A percentile compares a stretch with the other conserved stretches of the same genome.
These are phyloP conservation scores for Piprites chloris DNA, from an alignment of 2,113 vertebrate species.

Conservation along the genomic window DNA sequence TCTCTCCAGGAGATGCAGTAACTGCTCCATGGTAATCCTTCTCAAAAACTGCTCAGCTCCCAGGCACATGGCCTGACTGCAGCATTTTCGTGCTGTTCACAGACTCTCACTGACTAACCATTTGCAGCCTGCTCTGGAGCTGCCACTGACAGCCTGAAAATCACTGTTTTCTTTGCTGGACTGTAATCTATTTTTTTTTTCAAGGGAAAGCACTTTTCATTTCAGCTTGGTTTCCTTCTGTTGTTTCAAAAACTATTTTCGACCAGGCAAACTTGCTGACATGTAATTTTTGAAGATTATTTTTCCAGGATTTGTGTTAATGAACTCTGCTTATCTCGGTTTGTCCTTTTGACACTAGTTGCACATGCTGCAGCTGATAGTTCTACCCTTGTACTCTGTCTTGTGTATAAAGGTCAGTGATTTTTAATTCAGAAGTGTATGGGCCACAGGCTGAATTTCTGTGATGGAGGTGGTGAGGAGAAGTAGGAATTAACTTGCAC, in stretches of 20 bases:
- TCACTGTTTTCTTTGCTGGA: background rate
- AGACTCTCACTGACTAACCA: background rate
- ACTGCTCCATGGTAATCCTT: background rate
- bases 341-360: background rate
- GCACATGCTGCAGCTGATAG: background rate
- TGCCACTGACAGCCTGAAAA: background rate
- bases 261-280: background rate
- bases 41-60: background rate
- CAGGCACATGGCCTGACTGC: background rate
- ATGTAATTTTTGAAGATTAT: background rate
- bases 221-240: background rate
- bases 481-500: background rate
- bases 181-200: background rate
- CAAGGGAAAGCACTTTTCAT: background rate
- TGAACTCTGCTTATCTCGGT: background rate
- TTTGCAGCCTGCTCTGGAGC: background rate
- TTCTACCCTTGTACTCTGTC: background rate
- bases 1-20: background rate
- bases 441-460: background rate
- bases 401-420: background rate
- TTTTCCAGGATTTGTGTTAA: conserved; percentile 5
- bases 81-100: background rate
- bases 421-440: background rate
- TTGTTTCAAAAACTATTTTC: background rate
- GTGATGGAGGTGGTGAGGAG: background rate